phyloP scores from a whole-genome alignment of 1,140 invertebrate genomes.

The Rhyacophila brunnea region DNA sequence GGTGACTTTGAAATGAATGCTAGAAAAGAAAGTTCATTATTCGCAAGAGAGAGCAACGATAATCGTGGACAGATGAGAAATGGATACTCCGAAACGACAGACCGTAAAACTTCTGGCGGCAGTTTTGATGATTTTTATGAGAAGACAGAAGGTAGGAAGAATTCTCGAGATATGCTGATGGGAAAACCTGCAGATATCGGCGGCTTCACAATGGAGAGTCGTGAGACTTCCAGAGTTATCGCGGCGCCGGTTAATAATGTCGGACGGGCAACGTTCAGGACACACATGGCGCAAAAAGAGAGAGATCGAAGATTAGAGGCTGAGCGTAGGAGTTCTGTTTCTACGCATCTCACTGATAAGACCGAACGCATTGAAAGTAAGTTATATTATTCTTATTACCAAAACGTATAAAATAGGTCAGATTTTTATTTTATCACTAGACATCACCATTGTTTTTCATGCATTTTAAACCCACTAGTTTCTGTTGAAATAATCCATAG shows the following conservation, averaged over 20 bases:
- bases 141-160: conserved; percentile 49
- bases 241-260: conserved; percentile 42
- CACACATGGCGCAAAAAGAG: conserved; percentile 61
- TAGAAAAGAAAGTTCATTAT: conserved; percentile 17
- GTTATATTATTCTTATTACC: too few species aligned
- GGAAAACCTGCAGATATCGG: conserved; percentile 47
- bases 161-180: conserved; percentile 52
- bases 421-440: too few species aligned
- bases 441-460: too few species aligned
- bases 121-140: conserved; percentile 46
- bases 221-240: conserved; percentile 24
- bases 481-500: too few species aligned
- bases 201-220: conserved; percentile 40
- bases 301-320: conserved; percentile 65
- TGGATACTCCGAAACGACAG: too few species aligned
- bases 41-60: conserved; percentile 20
- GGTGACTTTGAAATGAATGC: conserved; percentile 22
- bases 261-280: conserved; percentile 63
- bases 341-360: conserved; percentile 70
- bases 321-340: conserved; percentile 72
- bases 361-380: conserved; percentile 69
- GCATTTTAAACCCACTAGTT: too few species aligned
- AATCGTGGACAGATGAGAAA: conserved; percentile 9
- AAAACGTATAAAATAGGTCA: too few species aligned
- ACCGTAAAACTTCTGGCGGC: conserved; percentile 37